Percentiles rank a stretch among this genome's conserved stretches.
phyloP scores from a whole-genome alignment of 1,140 invertebrate genomes.

The Scaptomyza graminum region DNA sequence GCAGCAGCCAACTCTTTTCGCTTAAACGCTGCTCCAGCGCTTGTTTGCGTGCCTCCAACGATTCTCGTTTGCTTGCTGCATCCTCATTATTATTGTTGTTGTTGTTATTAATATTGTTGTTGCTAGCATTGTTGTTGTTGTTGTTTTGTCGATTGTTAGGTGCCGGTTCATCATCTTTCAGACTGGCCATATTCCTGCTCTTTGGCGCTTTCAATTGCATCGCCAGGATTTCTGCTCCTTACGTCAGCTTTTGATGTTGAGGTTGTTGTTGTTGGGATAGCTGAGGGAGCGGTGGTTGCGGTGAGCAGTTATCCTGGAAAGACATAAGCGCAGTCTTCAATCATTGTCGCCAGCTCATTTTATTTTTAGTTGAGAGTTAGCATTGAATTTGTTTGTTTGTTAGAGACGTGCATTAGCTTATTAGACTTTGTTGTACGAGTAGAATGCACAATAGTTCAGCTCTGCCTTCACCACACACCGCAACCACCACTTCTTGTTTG shows the following conservation, averaged over 20 bases:
- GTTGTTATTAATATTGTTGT: constrained; percentile 47
- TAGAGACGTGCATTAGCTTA: constrained; percentile 69
- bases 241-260: constrained; percentile 33
- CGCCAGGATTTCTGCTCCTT: constrained; percentile 54
- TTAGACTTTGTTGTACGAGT: constrained; percentile 55
- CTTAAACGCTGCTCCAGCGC: constrained; percentile 68
- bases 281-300: constrained; percentile 14
- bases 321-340: constrained; percentile 66
- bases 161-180: constrained; percentile 74
- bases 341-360: constrained; percentile 50
- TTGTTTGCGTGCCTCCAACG: constrained; percentile 68
- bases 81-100: constrained; percentile 66
- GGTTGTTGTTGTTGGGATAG: constrained; percentile 6
- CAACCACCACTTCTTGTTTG: constrained; percentile 8
- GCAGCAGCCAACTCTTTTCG: constrained; percentile 78
- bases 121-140: constrained; percentile 26
- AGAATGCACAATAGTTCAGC: constrained; percentile 40
- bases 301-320: constrained; percentile 43
- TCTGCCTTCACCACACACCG: constrained; percentile 23
- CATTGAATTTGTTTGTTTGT: constrained; percentile 40
- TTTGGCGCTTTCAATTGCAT: constrained; percentile 77
- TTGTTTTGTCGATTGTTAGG: constrained; percentile 57
- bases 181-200: constrained; percentile 74
- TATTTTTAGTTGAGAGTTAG: constrained; percentile 35
- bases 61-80: constrained; percentile 62